Base-by-base conservation (phyloP, 2,797 vertebrate genomes). In the Schizopygopsis pylzovi region DNA sequence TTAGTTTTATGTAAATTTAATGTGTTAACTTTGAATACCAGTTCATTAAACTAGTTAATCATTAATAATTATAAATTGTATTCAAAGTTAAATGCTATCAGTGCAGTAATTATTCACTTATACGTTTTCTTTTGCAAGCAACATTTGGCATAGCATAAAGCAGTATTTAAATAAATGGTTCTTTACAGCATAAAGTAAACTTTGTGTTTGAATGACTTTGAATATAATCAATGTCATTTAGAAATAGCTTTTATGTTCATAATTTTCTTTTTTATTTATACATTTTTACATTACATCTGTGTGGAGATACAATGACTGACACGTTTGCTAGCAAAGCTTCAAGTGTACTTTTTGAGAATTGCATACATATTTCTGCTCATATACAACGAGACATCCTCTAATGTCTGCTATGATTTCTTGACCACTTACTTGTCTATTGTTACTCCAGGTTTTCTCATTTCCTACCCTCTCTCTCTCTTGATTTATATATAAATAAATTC, bases 401-500 rank as follows among this genome's bases (percentile, higher is more conserved):
- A 78, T 54, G 61, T 54, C 83, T 68, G 11, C 76, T n/a, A 47
- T 85, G 65, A 71, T 85, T 71, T 33, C 75, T 79, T 85, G 52
- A 79, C 49, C 83, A 71, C 65, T 85, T 78, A 71, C 25, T 85
- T 1, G 25, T 37, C 75, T 59, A 70, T 85, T 85, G 83, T 79
- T 79, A 12, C 65, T 83, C n/a, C 20, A 65, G 43, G 16, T 76
- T 86, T 84, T 76, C 72, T 82, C 81, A 84, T 88, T 80, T 65
- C 61, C 88, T 78, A 63, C 25, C 47, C 65, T 86, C 83, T 70
- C 85, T 72, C n/a, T 67, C 65, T 85, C 28, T 33, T 85, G 76
- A 88, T 88, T 85, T 87, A 87, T 83, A 76, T 87, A 84, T 72
- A 89, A 85, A 87, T 86, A 86, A 87, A 80, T 65, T 61, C 28